Conservation (phyloP, 2,888 invertebrate species). For the Plagiodera versicolora region DNA sequence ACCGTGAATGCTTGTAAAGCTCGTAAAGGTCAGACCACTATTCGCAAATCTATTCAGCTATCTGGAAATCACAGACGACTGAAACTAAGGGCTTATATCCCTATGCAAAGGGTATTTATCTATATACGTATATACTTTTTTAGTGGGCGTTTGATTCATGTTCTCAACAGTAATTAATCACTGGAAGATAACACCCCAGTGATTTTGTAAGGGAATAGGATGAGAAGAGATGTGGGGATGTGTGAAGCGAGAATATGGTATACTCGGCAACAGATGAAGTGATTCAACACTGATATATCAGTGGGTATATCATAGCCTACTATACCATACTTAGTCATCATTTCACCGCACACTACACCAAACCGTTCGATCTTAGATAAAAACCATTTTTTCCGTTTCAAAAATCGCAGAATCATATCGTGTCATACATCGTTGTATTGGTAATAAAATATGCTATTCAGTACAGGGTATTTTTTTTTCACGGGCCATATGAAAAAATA, state of each 20-base stretch:
- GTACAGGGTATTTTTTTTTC: no score
- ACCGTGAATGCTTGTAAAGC: no score
- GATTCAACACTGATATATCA: neutral
- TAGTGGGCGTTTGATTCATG: constrained; percentile 9
- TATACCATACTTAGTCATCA: no score
- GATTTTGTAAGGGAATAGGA: neutral
- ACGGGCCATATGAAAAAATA: no score
- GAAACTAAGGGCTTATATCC: neutral
- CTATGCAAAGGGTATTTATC: neutral
- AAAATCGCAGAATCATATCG: no score
- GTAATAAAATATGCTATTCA: no score
- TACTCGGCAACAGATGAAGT: neutral
- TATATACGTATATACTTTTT: neutral
- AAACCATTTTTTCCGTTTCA: no score
- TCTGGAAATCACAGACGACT: neutral
- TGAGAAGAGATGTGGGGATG: neutral
- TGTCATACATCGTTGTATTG: no score
- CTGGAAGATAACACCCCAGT: neutral
- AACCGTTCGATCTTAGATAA: no score
- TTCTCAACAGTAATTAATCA: constrained; percentile 20
- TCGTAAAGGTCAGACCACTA: no score
- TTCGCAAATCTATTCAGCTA: neutral
- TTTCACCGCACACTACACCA: no score
- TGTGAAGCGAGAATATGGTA: neutral
- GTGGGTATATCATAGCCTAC: no score